A percentile compares a stretch with the other conserved stretches of the same genome.
Evolutionary conservation across 2,797 vertebrate genomes (phyloP).

Genomic region (Gymnoscopelus microlampas): DNA sequence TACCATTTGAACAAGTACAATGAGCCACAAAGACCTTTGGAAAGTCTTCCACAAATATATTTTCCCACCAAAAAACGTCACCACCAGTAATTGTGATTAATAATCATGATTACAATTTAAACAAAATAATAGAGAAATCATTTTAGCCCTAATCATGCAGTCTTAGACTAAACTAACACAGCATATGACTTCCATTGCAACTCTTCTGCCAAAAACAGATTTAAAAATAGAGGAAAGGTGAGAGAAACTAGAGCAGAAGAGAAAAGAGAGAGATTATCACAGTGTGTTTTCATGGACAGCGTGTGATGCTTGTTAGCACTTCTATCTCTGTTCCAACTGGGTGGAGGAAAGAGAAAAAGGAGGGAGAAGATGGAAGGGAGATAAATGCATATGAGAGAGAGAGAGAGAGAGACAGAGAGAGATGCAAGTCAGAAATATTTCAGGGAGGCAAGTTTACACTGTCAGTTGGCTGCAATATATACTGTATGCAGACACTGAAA

Average conservation of each 20-base stretch:
- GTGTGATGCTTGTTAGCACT: slow-evolving; percentile 64
- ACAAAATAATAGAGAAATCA: too few species aligned
- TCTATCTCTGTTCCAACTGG: slow-evolving; percentile 28
- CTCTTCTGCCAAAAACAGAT: slow-evolving; percentile 38
- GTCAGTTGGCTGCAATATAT: not conserved
- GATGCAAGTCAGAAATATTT: not conserved
- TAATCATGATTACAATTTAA: too few species aligned
- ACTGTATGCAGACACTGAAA: not conserved
- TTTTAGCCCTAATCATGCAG: too few species aligned
- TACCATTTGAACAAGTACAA: too few species aligned
- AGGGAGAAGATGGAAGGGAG: slow-evolving; percentile 12
- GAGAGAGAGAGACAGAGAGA: slow-evolving; percentile 16
- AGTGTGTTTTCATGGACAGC: slow-evolving; percentile 39
- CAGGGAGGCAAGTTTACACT: not conserved
- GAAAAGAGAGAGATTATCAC: slow-evolving; percentile 25
- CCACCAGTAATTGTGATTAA: too few species aligned
- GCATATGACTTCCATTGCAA: not conserved
- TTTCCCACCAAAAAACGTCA: too few species aligned
- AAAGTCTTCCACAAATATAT: too few species aligned
- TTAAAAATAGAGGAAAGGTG: slow-evolving; percentile 62
- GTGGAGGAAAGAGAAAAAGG: slow-evolving; percentile 46
- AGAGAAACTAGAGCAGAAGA: slow-evolving; percentile 30
- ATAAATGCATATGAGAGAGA: not conserved
- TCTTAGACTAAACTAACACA: too few species aligned
- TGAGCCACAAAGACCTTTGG: too few species aligned